Conservation (phyloP, 2,797 vertebrate species). For the Myripristis murdjan region DNA sequence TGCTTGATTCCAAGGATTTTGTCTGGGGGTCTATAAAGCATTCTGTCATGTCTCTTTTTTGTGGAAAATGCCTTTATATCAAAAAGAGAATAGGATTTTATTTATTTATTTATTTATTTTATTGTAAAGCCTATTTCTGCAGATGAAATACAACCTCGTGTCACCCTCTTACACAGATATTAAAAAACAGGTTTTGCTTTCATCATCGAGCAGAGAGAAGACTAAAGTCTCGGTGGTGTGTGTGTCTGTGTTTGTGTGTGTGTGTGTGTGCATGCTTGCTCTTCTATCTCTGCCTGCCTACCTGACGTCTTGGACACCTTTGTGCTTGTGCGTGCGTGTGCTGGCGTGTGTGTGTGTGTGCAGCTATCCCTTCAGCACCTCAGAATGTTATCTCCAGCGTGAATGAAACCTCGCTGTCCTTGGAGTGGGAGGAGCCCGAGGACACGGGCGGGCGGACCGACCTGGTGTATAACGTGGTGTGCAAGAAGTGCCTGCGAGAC, state of each 20-base stretch:
- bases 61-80: conserved; percentile 13
- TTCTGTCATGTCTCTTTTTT: conserved; percentile 26
- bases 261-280: neutral
- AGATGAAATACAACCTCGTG: conserved; percentile 6
- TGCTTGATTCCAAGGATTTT: conserved; percentile 24
- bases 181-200: conserved; percentile 20
- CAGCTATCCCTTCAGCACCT: conserved; percentile 93
- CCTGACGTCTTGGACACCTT: conserved; percentile 49
- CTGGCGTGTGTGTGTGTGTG: conserved; percentile 21
- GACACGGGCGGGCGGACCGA: conserved; percentile 93
- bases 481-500: conserved; percentile 94
- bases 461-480: conserved; percentile 96
- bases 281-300: conserved; percentile 33
- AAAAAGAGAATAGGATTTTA: conserved; percentile 23
- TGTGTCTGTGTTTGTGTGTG: conserved; percentile 16
- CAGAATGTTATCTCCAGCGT: conserved; percentile 96
- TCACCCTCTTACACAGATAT: conserved; percentile 23
- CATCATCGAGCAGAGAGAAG: conserved; percentile 26
- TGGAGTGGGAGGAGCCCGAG: conserved; percentile 96
- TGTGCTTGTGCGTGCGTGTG: conserved; percentile 9
- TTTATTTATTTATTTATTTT: no score
- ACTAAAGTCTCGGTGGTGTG: conserved; percentile 59
- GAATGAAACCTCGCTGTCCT: conserved; percentile 95
- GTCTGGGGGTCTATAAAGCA: conserved; percentile 22
- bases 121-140: conserved; percentile 10